These are phyloP conservation scores for Acanthochromis polyacanthus DNA, from an alignment of 2,113 vertebrate species.

Conservation along the genomic window DNA sequence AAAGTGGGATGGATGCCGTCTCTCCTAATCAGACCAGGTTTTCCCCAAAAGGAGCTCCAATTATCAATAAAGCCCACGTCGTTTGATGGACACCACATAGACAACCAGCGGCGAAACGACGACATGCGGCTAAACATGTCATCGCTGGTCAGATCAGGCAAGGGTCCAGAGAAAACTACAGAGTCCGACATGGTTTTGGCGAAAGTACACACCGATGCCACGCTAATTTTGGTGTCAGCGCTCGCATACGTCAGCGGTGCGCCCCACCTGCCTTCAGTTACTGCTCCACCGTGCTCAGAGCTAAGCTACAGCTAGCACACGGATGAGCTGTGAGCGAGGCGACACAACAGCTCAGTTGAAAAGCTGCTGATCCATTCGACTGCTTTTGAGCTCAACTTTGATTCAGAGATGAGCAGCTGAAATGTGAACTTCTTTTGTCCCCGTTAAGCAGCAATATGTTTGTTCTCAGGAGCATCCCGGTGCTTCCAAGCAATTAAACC, in stretches of 20 bases:
- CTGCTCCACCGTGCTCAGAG: constrained; percentile 59
- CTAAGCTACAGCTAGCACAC: constrained; percentile 61
- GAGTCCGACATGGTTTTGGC: no score
- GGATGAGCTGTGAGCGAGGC: constrained; percentile 36
- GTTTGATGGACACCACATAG: no score
- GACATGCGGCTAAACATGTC: no score
- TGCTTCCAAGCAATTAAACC: neutral
- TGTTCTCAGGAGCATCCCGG: neutral
- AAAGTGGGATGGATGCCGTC: no score
- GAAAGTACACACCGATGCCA: no score
- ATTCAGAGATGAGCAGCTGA: constrained; percentile 18
- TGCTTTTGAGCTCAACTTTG: constrained; percentile 32
- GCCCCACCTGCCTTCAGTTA: constrained; percentile 78
- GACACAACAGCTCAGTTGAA: constrained; percentile 30
- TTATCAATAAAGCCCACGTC: no score
- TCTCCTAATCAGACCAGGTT: no score
- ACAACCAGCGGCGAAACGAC: no score
- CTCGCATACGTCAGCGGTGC: constrained; percentile 71
- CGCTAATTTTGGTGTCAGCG: no score
- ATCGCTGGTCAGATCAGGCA: no score
- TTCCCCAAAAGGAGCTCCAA: no score
- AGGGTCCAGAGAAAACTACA: no score
- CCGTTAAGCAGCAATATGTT: neutral
- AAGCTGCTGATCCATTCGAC: constrained; percentile 17
- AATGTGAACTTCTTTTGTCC: neutral